Base-by-base conservation (phyloP, 2,797 vertebrate genomes). In the Carapus acus region DNA sequence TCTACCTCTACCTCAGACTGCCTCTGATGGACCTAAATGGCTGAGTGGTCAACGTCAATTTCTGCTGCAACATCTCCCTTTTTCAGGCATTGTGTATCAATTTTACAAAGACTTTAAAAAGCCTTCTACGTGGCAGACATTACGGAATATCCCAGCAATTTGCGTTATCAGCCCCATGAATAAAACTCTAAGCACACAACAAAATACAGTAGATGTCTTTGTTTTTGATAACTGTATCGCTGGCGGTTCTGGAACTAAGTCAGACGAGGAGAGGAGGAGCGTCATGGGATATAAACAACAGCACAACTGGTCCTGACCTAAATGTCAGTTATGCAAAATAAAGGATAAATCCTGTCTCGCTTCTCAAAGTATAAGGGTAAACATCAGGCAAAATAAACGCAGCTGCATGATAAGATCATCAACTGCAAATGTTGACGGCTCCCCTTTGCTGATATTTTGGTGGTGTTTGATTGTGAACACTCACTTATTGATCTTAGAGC, bases 291-390 rank as follows among this genome's bases (percentile, higher is more conserved):
- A 4, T 36, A 66, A 75, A 65, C 12, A 61, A 50, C 58, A 23
- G 4, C 48, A 45, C 14, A 51, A n/a, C 31, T 31, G 15, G 53
- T 33, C 9, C 16, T 9, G 53, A 43, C 51, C 40, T 38, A 16
- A 55, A 64, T 42, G 38, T 49, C 54, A 39, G 53, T 77, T 74
- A 62, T 73, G 58, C 71, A 78, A 73, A 52, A 36, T 36, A 36
- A 36, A 3, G 2, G 34, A 54, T 37, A 3, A 47, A 3, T 1
- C 12, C 17, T 2, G 18, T 42, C 1, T 0, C 14, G 36, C 11
- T 49, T 29, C 56, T 44, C 3, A 2, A 12, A 13, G 55, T 61
- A 71, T 58, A 51, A 61, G 23, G 21, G 59, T 45, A 68, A 77
- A 76, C 65, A 69, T 23, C 27, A 48, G 54, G 43, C 36, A 53